A percentile compares a stretch with the other conserved stretches of the same genome.
Conservation (phyloP, 2,888 invertebrate species). For the Phoronis australis region DNA sequence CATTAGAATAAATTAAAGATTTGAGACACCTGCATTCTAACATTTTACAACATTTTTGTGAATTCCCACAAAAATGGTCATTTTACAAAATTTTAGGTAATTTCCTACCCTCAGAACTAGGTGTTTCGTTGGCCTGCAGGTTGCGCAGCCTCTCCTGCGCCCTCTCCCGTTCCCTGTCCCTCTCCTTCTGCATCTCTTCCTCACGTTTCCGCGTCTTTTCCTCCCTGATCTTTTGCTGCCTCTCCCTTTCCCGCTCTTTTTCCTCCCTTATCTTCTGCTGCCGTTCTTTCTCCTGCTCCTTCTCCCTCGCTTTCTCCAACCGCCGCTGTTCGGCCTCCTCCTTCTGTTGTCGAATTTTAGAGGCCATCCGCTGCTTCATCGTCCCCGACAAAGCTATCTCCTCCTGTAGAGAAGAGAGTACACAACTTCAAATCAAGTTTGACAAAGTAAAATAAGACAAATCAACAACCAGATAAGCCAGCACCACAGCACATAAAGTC, state of each 20-base stretch:
- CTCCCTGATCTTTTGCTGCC: not conserved
- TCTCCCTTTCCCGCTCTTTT: constrained; percentile 23
- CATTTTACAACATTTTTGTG: too few species aligned
- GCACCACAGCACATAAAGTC: too few species aligned
- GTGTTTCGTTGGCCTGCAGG: constrained; percentile 27
- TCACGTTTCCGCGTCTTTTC: not conserved
- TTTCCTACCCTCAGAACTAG: not conserved
- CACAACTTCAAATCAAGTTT: too few species aligned
- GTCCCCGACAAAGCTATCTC: too few species aligned
- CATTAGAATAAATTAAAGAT: too few species aligned
- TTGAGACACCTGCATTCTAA: too few species aligned
- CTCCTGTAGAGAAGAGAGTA: too few species aligned
- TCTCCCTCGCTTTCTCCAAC: constrained; percentile 24
- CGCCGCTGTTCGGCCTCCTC: constrained; percentile 26
- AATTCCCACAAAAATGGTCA: too few species aligned
- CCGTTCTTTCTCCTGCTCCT: constrained; percentile 22
- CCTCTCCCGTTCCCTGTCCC: constrained; percentile 25
- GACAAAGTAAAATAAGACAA: too few species aligned
- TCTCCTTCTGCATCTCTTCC: constrained; percentile 2
- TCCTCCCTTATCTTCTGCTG: constrained; percentile 8
- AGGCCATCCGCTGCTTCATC: too few species aligned
- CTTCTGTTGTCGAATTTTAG: constrained; percentile 13
- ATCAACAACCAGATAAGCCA: too few species aligned
- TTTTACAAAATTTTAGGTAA: too few species aligned
- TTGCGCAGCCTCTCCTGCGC: constrained; percentile 33